These are phyloP conservation scores for Zeus faber DNA, from an alignment of 2,113 vertebrate species.

Conservation along the genomic window DNA sequence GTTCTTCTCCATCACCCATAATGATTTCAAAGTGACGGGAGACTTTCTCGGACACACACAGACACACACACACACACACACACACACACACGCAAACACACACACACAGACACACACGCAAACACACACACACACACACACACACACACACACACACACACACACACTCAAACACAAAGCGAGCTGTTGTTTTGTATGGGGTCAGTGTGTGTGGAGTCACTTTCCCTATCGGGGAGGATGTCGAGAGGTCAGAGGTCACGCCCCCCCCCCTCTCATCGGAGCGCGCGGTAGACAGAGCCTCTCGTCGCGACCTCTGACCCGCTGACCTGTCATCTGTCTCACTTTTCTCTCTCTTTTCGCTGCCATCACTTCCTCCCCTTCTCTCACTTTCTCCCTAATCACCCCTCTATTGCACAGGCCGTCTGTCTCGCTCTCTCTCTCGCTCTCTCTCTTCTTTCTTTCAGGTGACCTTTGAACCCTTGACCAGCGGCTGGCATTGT, in stretches of 20 bases:
- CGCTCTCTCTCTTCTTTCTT: slow-evolving; percentile 5
- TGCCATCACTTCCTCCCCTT: slow-evolving; percentile 3
- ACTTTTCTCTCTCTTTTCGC: slow-evolving; percentile 25
- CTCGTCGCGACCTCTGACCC: slow-evolving; percentile 34
- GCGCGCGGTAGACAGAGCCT: neutral
- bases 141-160: slow-evolving; percentile 11
- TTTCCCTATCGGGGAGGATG: slow-evolving; percentile 31
- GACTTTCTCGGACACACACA: neutral
- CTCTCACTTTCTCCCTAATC: slow-evolving; percentile 21
- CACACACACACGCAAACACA: slow-evolving; percentile 2
- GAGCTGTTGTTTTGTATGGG: slow-evolving; percentile 28
- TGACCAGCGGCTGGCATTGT: slow-evolving; percentile 1
- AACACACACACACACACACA: slow-evolving; percentile 8
- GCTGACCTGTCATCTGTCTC: slow-evolving; percentile 37
- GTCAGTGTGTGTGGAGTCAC: slow-evolving; percentile 42
- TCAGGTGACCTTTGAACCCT: slow-evolving; percentile 9
- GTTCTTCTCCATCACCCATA: too few species aligned
- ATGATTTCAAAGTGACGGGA: too few species aligned
- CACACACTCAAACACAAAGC: slow-evolving; percentile 13
- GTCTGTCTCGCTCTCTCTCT: slow-evolving; percentile 20
- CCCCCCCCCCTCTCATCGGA: slow-evolving; percentile 22
- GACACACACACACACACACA: neutral
- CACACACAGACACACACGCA: slow-evolving; percentile 8
- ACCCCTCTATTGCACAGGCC: too few species aligned
- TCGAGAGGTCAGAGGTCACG: slow-evolving; percentile 37